phyloP scores from a whole-genome alignment of 2,113 vertebrate species.

The Coracopsis vasa region DNA sequence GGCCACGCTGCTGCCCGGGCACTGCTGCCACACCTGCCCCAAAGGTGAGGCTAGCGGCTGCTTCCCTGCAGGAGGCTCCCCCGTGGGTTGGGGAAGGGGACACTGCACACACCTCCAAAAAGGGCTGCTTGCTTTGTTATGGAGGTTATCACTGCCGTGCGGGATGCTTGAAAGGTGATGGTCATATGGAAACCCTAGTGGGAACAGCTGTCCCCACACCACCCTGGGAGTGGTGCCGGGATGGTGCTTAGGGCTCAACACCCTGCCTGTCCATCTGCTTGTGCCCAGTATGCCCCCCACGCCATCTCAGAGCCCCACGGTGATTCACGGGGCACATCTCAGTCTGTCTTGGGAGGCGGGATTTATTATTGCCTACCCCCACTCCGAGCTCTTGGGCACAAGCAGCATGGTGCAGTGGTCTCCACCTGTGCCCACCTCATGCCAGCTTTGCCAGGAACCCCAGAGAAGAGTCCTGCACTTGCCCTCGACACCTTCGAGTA shows the following conservation, averaged over 20 bases:
- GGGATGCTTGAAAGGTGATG: fast-evolving
- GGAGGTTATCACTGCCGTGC: not conserved
- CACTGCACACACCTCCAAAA: fast-evolving
- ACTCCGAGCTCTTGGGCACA: not conserved
- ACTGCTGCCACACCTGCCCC: slow-evolving; percentile 91
- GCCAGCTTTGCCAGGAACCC: not conserved
- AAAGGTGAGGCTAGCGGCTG: slow-evolving; percentile 74
- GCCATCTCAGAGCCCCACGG: fast-evolving
- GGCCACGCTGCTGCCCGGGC: slow-evolving; percentile 85
- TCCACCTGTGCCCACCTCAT: not conserved
- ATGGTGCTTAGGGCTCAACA: not conserved
- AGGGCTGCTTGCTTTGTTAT: not conserved
- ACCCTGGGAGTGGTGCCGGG: not conserved
- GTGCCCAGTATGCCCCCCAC: not conserved
- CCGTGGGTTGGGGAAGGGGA: fast-evolving
- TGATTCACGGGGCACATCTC: not conserved
- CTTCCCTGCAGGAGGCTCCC: not conserved
- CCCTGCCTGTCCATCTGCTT: not conserved
- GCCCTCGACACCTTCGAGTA: slow-evolving; percentile 78
- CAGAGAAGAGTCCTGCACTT: slow-evolving; percentile 66
- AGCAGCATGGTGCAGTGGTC: not conserved
- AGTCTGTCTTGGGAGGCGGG: fast-evolving
- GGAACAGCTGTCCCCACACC: fast-evolving
- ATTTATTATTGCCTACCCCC: not conserved
- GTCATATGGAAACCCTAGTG: not conserved